Evolutionary conservation across 2,888 invertebrate species (phyloP), one percentile per base, ranked within the genome.

Genomic region (Calephelis perditalis): DNA sequence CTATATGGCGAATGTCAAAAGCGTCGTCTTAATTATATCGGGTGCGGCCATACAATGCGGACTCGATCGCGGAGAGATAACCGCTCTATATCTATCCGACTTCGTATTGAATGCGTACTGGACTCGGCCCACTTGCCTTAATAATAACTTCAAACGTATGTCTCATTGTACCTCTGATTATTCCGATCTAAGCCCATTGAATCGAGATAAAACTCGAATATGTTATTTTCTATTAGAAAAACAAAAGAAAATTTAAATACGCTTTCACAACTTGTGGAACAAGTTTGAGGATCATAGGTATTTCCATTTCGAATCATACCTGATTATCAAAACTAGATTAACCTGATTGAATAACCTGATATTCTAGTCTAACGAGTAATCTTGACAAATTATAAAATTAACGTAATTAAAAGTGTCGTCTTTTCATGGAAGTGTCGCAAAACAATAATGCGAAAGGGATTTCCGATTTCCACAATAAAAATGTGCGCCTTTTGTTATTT

Each of bases 1-100:
- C 84, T 89, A 88, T 90, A 90, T 86, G 89, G 90, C 81, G 86
- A 89, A 87, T 88, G 89, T 90, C 90, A 90, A 89, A 90, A 89
- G 81, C 86, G 85, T 89, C 87, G 89, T 89, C 90, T 90, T 90
- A 89, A 89, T 90, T 89, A 26, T 26, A 90, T 89, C 90, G 82
- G 86, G 84, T 79, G 84, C 84, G 81, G 84, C 83, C 73, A 82
- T 81, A 89, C 90, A 90, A 89, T 88, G 86, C 86, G 79, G 82
- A 82, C 82, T 82, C 85, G 90, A 90, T 90, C 81, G 89, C 88
- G 86, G 72, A 77, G 78, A 84, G 90, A 90, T 90, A 90, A 87
- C 84, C 81, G 75, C 74, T 74, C 80, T 79, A 77, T 82, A 82
- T 80, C 82, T 82, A 82, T 80, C 83, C 73, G 73, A 77, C 73